Conservation (phyloP, 2,797 vertebrate species). For the Tamandua tetradactyla region DNA sequence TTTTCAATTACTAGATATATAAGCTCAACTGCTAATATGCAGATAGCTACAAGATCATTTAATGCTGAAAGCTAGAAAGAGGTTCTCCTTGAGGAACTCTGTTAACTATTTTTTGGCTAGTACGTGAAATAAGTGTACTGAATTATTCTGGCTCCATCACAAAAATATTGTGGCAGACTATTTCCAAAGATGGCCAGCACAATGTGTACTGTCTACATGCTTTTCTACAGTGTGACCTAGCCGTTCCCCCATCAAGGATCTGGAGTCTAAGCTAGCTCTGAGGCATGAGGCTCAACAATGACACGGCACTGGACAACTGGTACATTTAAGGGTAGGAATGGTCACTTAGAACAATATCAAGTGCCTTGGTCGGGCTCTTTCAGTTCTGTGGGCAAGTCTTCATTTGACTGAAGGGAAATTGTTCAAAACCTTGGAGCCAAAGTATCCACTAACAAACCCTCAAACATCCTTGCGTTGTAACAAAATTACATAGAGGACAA, state of each 20-base stretch:
- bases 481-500: background rate
- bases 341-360: background rate
- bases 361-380: background rate
- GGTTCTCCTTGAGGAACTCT: background rate
- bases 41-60: background rate
- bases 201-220: background rate
- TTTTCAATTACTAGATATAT: background rate
- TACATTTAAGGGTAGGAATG: background rate
- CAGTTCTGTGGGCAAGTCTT: background rate
- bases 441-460: background rate
- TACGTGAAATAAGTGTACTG: background rate
- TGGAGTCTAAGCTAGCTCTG: background rate
- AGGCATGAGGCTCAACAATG: background rate
- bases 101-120: background rate
- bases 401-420: background rate
- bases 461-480: background rate
- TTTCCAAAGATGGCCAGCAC: background rate
- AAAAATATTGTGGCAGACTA: background rate
- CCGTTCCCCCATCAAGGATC: background rate
- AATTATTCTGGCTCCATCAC: slow-evolving; percentile 2
- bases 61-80: slow-evolving; percentile 18
- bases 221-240: background rate
- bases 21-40: background rate
- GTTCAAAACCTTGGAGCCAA: background rate
- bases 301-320: background rate